Evolutionary conservation across 2,113 vertebrate genomes (phyloP), one percentile per base, ranked within the genome.

Genomic region (Leptobrachium ailaonicum): DNA sequence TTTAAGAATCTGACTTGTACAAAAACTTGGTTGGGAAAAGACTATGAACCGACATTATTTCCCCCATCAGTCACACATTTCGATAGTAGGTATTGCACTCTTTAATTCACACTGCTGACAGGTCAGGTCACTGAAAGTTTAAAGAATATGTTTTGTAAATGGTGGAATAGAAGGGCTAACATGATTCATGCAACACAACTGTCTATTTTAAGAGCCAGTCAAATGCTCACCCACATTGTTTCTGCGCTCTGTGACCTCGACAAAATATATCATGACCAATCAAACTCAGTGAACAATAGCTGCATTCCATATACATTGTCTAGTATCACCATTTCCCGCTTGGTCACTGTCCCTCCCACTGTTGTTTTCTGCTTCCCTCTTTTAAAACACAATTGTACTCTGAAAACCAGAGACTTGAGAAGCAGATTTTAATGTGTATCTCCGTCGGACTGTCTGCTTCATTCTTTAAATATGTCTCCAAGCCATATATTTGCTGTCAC

Each of bases 391-490:
- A 67, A 71, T 74, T 67, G 71, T n/a, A 63, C 3, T 67, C 7
- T 32, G 71, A 12, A 12, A 45, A 2, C 7, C 20, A n/a, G 50
- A 73, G 47, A 74, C 63, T 32, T 80, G 63, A 12, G 41, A 68
- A 58, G 2, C 41, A 5, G 62, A 66, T 69, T 58, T 79, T 79
- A 79, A 73, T 74, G 66, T 58, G 53, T 74, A 58, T 50, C 66
- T 69, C 47, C 42, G 69, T n/a, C 77, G 42, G 13, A 4, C n/a
- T 56, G 77, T 64, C 70, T 79, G 50, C 14, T 68, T 66, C 41
- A 68, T 54, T 68, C 73, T 73, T 53, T 74, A 74, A 64, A 74
- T 79, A 60, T 68, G 78, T 72, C 66, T 80, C 14, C 66, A 67
- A 74, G 63, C 68, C 41, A 67, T 66, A n/a, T 58, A n/a, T 74